Evolutionary conservation across 2,888 invertebrate genomes (phyloP), one percentile per base, ranked within the genome.

Genomic region (Cistogaster globosa): DNA sequence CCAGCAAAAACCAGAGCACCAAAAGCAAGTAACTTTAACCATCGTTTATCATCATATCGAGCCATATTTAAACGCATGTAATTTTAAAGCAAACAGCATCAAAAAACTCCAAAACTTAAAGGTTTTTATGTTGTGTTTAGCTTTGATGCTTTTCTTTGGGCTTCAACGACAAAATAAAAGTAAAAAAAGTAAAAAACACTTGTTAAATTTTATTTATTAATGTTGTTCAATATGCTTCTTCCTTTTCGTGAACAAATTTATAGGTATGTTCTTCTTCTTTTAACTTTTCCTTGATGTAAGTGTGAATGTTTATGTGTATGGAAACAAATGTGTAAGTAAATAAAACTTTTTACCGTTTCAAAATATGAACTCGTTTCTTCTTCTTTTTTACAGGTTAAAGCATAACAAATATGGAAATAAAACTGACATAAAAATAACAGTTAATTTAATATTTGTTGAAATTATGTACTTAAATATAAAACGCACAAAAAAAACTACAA

Each of bases 11-110:
- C 55, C 65, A 87, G 38, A 77, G 75, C 86, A 58, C 65, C 69
- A 86, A 80, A 74, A 63, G 85, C 87, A 86, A 90, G 88, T 80
- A 90, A 86, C 83, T 89, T 90, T 83, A 89, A 86, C 90, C 89
- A 89, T 86, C 89, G 90, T 88, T 90, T 88, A 90, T 91, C 91
- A 90, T 89, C 91, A 90, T 88, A 90, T 87, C 88, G 89, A 81
- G 89, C 89, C 91, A 92, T 91, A 75, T 85, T 82, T 82, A 84
- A 87, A 76, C 26, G 68, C 75, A 77, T 87, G 71, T 62, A 69
- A 83, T 75, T 82, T 63, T 48, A 82, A 79, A 58, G 55, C 78
- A 57, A 82, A 86, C 84, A 86, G 84, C 86, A 86, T 86, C 86
- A 87, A 86, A 51, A 51, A 32, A 78, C n/a, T 36, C 60, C 63